Percentiles rank a stretch among this genome's conserved stretches.
phyloP scores from a whole-genome alignment of 2,797 vertebrate species.

The Pangasius larnaudii region DNA sequence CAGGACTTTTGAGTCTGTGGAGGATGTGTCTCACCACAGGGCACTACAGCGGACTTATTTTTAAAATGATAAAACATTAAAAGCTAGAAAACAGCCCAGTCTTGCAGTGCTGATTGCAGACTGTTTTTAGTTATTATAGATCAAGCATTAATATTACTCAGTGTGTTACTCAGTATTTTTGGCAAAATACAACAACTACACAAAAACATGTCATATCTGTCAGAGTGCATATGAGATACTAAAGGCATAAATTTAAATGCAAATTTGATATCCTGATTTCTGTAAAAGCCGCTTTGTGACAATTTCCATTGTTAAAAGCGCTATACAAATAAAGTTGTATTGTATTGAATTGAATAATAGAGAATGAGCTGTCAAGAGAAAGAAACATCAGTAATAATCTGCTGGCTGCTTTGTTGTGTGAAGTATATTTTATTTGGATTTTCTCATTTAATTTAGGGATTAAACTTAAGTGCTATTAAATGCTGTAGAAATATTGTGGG shows the following conservation, averaged over 20 bases:
- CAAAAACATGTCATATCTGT: not conserved
- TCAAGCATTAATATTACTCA: not conserved
- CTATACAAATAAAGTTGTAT: not conserved
- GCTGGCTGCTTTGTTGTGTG: not conserved
- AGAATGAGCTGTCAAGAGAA: not conserved
- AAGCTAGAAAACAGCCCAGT: not conserved
- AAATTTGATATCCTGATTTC: not conserved
- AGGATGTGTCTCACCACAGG: not conserved
- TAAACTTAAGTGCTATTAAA: not conserved
- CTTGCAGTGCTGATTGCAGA: not conserved
- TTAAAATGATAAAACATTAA: constrained; percentile 13
- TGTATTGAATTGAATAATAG: not conserved
- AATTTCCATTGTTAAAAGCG: not conserved
- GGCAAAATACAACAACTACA: not conserved
- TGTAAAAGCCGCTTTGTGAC: not conserved
- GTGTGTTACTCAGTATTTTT: not conserved
- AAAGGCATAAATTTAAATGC: not conserved
- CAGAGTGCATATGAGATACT: not conserved
- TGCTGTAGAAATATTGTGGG: not conserved
- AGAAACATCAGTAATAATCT: not conserved
- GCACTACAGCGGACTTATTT: not conserved
- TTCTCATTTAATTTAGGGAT: not conserved
- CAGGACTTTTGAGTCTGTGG: not conserved
- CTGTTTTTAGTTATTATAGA: not conserved
- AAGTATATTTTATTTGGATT: not conserved